Evolutionary conservation across 64 coral and sea anemone species (phyloP), one percentile per base, ranked within the genome.

Genomic region (Astreopora myriophthalma): DNA sequence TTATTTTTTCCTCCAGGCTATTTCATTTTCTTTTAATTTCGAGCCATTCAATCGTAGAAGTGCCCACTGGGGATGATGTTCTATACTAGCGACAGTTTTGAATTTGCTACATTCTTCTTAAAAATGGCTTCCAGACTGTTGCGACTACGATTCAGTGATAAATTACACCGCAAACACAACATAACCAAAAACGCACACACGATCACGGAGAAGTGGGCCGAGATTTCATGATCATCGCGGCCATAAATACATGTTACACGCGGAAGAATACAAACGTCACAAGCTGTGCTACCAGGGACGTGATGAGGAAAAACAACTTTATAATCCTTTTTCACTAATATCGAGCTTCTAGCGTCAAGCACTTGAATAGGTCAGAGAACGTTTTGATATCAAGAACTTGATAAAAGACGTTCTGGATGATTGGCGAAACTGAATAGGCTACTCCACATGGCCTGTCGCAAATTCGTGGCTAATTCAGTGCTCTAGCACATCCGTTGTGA

Each of bases 391-490:
- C 52, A 30, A 78, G 57, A 64, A 17, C 10, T 65, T 52, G 14
- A 80, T 3, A 80, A 80, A 78, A 60, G 76, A 80, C 49, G 76
- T 80, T 80, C 42, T 49, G 34, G 26, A 29, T 80, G 74, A 77
- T 51, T 77, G 74, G 1, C 22, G 13, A 77, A 77, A 77, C 23
- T 77, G 42, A 77, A 77, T 77, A 28, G 13, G 22, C 24, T 10
- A 51, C 8, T 30, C 24, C 24, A 34, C 29, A 33, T 60, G 33
- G 52, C 31, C 76, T 80, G 76, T n/a, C 31, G 52, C 19, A 6
- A 60, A 60, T 80, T 29, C 31, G n/a, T 0, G 10, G 12, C 48
- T 35, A 23, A 25, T 78, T 14, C 52, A 58, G 52, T 58, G 16
- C 52, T 58, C 16, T 13, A 44, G 40, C 40, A 11, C 40, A 34